phyloP scores from a whole-genome alignment of 2,113 vertebrate genomes.

The Gymnocephalus cernua region DNA sequence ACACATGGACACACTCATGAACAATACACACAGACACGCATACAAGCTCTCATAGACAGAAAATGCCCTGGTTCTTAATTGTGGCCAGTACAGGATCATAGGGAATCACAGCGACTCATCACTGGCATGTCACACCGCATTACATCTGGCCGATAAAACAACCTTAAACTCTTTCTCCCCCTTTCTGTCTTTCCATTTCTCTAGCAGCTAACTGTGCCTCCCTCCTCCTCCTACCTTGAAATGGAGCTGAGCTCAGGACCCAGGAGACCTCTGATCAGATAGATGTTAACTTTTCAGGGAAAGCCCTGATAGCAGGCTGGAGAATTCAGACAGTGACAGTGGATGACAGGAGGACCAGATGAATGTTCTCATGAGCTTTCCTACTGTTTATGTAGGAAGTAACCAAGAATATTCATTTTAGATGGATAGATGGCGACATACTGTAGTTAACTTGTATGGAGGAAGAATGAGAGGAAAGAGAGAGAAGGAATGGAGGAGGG shows the following conservation, averaged over 20 bases:
- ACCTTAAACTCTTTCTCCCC: conserved; percentile 50
- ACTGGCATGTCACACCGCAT: conserved; percentile 74
- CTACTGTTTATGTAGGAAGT: background rate
- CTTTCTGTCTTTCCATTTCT: conserved; percentile 31
- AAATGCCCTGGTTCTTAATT: conserved; percentile 52
- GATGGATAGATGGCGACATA: background rate
- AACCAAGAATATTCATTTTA: background rate
- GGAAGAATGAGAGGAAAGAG: conserved; percentile 24
- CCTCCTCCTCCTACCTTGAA: conserved; percentile 34
- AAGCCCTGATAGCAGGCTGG: conserved; percentile 53
- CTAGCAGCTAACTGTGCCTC: conserved; percentile 24
- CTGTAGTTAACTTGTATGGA: conserved; percentile 1
- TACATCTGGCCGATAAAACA: conserved; percentile 75
- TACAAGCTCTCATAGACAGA: background rate
- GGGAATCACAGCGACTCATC: conserved; percentile 71
- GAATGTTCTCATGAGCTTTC: background rate
- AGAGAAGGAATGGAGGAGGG: conserved; percentile 13
- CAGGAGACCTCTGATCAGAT: conserved; percentile 71
- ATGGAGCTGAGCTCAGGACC: conserved; percentile 59
- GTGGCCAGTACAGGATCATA: conserved; percentile 57
- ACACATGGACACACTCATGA: background rate
- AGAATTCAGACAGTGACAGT: conserved; percentile 53
- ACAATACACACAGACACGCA: conserved; percentile 24
- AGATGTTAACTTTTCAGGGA: conserved; percentile 56
- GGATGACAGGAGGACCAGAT: conserved; percentile 32